A percentile compares a stretch with the other conserved stretches of the same genome.
Evolutionary conservation across 2,888 invertebrate species (phyloP).

Genomic region (Acanthosepion esculentum): DNA sequence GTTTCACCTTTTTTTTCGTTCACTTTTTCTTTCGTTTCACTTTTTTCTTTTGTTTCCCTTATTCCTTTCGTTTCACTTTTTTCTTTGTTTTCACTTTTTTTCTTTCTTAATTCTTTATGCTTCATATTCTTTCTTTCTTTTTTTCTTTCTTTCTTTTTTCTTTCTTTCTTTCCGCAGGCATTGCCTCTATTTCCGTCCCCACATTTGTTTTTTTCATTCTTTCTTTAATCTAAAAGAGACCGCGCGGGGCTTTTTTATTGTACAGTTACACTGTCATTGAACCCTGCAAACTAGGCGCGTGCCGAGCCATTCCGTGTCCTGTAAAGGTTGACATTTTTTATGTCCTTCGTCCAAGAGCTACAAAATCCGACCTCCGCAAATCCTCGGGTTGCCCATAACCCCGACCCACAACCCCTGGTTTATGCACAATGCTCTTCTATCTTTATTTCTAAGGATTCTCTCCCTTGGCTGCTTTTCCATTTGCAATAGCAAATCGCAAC

Average conservation of each 20-base stretch:
- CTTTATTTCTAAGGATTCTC: constrained; percentile 11
- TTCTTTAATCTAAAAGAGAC: neutral
- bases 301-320: constrained; percentile 33
- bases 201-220: neutral
- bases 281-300: neutral
- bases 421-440: neutral
- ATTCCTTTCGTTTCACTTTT: neutral
- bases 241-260: neutral
- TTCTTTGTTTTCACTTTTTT: neutral
- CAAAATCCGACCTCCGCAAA: neutral
- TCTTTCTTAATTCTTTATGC: too few relatives aligned
- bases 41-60: neutral
- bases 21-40: neutral
- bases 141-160: too few relatives aligned
- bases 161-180: neutral
- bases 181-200: too few relatives aligned
- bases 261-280: neutral
- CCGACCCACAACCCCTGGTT: neutral
- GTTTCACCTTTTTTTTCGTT: neutral
- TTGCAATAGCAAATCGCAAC: neutral
- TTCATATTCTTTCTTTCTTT: too few relatives aligned
- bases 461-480: neutral
- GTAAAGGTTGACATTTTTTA: constrained; percentile 9
- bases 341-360: neutral
- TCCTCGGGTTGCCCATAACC: neutral